phyloP scores from a whole-genome alignment of 2,888 invertebrate genomes.

The Piscicola geometra region DNA sequence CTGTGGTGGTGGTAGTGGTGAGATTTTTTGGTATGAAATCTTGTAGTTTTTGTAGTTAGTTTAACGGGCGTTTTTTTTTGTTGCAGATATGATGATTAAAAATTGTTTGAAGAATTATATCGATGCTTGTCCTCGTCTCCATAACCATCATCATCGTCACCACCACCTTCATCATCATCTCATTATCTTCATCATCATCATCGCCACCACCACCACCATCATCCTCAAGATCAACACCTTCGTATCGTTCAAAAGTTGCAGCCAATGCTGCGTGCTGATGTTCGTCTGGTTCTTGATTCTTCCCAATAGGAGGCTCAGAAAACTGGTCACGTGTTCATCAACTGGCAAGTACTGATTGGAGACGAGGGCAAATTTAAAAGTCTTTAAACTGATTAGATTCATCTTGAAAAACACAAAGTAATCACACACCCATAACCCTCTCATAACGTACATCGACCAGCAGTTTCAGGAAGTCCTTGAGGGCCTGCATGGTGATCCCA shows the following conservation, averaged over 20 bases:
- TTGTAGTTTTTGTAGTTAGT: too few species aligned
- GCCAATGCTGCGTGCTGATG: conserved; percentile 13
- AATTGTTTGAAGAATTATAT: not conserved
- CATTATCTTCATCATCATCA: too few species aligned
- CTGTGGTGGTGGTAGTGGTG: conserved; percentile 21
- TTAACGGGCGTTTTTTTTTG: too few species aligned
- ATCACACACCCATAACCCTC: not conserved
- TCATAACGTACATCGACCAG: not conserved
- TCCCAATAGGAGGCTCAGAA: not conserved
- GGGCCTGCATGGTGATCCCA: not conserved
- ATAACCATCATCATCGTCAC: too few species aligned
- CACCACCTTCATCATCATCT: too few species aligned
- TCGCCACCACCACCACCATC: too few species aligned
- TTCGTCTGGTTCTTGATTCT: not conserved
- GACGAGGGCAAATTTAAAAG: not conserved
- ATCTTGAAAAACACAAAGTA: not conserved
- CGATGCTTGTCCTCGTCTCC: not conserved
- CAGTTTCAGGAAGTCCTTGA: conserved; percentile 14
- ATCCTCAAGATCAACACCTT: too few species aligned
- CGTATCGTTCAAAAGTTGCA: not conserved
- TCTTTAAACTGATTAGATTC: not conserved
- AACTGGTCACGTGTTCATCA: conserved; percentile 4
- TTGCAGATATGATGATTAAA: too few species aligned
- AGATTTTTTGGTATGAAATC: too few species aligned
- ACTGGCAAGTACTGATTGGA: conserved; percentile 4